phyloP scores from a whole-genome alignment of 2,797 vertebrate genomes.

The Pteronotus mesoamericanus region DNA sequence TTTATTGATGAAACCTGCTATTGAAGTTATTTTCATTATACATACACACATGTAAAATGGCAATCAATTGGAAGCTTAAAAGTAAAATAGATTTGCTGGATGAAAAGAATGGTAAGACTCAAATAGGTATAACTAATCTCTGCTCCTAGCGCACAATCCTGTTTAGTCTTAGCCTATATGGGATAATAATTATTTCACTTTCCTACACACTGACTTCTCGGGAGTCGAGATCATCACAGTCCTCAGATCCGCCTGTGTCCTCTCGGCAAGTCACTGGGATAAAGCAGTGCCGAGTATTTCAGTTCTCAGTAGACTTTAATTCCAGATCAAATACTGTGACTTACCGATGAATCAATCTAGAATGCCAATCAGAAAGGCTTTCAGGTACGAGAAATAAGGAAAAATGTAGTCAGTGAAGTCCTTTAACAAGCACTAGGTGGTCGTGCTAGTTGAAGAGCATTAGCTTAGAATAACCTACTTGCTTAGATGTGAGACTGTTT shows the following conservation, averaged over 20 bases:
- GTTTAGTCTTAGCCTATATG: neutral
- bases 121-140: neutral
- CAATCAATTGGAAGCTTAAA: neutral
- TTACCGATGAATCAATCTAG: neutral
- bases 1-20: neutral
- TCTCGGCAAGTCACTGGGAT: neutral
- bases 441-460: neutral
- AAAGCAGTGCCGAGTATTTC: neutral
- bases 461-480: slow-evolving; percentile 18
- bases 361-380: too few relatives aligned
- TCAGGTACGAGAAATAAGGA: neutral
- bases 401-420: neutral
- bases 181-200: neutral
- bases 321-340: neutral
- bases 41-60: neutral
- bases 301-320: neutral
- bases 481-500: neutral
- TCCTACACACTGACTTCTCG: neutral
- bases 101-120: neutral
- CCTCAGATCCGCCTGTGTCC: neutral
- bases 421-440: neutral
- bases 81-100: neutral
- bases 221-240: neutral
- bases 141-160: neutral
- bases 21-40: neutral